A percentile compares a stretch with the other conserved stretches of the same genome.
phyloP scores from a whole-genome alignment of 2,113 vertebrate species.

The Chaetops frenatus region DNA sequence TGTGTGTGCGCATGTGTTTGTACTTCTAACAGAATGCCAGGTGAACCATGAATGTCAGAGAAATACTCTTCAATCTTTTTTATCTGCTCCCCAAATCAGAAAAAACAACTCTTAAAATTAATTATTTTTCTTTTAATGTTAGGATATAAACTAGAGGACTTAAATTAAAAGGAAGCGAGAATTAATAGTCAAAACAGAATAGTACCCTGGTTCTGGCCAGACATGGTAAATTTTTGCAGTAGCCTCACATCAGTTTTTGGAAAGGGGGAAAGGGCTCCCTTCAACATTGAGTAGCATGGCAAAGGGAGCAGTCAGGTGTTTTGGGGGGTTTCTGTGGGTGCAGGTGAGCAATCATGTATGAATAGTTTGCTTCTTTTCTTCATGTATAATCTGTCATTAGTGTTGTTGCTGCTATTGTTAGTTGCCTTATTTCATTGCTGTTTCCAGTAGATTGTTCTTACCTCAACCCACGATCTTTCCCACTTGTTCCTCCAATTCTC shows the following conservation, averaged over 20 bases:
- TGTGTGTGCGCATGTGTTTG: neutral
- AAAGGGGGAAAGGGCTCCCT: neutral
- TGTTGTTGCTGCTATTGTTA: neutral
- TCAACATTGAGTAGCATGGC: accelerated
- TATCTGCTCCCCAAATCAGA: neutral
- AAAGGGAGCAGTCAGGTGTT: neutral
- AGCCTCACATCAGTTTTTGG: neutral
- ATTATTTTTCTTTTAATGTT: neutral
- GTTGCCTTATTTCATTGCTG: neutral
- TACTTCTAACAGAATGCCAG: neutral
- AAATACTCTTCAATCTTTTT: neutral
- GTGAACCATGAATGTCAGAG: neutral
- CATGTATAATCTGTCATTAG: neutral
- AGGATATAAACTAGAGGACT: neutral
- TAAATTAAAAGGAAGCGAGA: neutral
- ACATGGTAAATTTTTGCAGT: neutral
- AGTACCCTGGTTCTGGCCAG: neutral
- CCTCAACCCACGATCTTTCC: neutral
- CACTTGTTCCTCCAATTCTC: neutral
- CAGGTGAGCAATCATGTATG: accelerated
- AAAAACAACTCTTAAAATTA: neutral
- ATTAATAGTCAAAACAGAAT: neutral
- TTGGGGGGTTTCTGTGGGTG: neutral
- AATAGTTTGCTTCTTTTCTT: neutral
- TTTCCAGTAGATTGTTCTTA: neutral